These are phyloP conservation scores for Hybognathus amarus DNA, from an alignment of 2,797 vertebrate genomes.

Conservation along the genomic window DNA sequence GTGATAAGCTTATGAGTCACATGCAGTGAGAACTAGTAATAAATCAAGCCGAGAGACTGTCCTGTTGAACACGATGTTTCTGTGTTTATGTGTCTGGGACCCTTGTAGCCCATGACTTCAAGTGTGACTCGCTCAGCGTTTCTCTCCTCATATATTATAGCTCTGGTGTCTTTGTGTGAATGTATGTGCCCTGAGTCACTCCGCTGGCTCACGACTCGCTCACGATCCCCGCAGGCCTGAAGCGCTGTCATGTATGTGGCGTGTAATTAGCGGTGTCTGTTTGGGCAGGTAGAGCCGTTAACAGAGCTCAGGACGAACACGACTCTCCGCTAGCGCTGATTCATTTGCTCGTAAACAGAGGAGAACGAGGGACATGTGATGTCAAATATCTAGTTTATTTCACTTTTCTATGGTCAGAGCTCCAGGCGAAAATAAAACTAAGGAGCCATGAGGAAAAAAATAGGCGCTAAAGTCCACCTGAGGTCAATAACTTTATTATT, in stretches of 20 bases:
- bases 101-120: constrained; percentile 75
- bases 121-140: constrained; percentile 72
- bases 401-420: too few relatives aligned
- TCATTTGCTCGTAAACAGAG: constrained; percentile 40
- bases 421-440: too few relatives aligned
- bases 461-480: too few relatives aligned
- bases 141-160: constrained; percentile 82
- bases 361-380: background rate
- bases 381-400: too few relatives aligned
- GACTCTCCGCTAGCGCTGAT: constrained; percentile 15
- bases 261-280: constrained; percentile 52
- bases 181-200: constrained; percentile 76
- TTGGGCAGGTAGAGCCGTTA: constrained; percentile 47
- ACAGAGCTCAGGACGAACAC: constrained; percentile 3
- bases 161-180: constrained; percentile 69
- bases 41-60: constrained; percentile 55
- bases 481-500: too few relatives aligned
- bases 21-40: background rate
- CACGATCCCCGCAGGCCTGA: background rate
- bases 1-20: constrained; percentile 4
- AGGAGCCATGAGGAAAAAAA: too few relatives aligned
- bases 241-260: constrained; percentile 19
- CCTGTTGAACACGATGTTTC: background rate
- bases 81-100: constrained; percentile 63
- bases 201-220: constrained; percentile 54